Evolutionary conservation across 37 sponge, comb jelly and placozoan genomes (phyloP).

Genomic region (Oopsacas minuta): DNA sequence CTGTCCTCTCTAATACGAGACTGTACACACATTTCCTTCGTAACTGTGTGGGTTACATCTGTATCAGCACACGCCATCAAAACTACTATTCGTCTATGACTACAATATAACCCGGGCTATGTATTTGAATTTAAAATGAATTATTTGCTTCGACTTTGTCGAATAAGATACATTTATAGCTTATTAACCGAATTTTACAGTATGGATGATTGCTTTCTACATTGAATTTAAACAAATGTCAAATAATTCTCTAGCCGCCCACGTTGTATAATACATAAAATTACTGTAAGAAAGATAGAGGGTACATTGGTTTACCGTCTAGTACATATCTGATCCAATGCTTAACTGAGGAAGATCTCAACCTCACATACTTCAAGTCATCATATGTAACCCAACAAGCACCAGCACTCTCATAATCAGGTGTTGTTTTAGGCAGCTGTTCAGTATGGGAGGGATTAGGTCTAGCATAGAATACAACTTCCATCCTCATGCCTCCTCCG

Average conservation of each 20-base stretch:
- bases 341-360: background rate
- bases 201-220: no score
- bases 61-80: background rate
- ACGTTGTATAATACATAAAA: background rate
- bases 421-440: background rate
- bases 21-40: background rate
- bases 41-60: background rate
- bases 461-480: background rate
- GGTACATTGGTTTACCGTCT: background rate
- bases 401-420: slow-evolving; percentile 5
- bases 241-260: background rate
- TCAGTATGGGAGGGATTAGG: background rate
- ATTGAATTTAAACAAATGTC: no score
- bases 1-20: slow-evolving; percentile 2
- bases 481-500: background rate
- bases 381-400: slow-evolving; percentile 9
- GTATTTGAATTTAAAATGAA: no score
- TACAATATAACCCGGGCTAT: no score
- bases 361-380: background rate
- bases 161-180: no score
- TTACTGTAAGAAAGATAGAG: background rate
- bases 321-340: background rate
- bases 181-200: no score
- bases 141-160: no score
- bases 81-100: no score